Evolutionary conservation across 2,888 invertebrate species (phyloP).

Genomic region (Conops quadrifasciatus): DNA sequence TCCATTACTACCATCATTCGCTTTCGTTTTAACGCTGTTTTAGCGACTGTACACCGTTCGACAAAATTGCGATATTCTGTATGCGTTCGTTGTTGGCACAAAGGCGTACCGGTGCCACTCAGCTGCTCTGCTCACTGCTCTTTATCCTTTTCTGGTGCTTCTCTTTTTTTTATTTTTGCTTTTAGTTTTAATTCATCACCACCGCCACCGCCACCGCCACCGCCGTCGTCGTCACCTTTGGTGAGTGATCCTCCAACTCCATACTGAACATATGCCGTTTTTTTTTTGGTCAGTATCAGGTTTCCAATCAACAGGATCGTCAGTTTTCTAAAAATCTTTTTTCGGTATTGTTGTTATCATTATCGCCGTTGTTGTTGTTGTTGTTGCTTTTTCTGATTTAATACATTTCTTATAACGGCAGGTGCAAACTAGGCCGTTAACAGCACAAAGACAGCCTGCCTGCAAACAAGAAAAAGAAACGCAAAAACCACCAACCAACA

Average conservation of each 20-base stretch:
- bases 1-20: too few species aligned
- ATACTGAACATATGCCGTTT: slow-evolving; percentile 27
- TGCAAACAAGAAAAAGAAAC: slow-evolving; percentile 1
- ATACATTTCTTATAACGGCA: slow-evolving; percentile 30
- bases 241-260: not conserved
- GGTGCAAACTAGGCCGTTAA: slow-evolving; percentile 19
- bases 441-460: not conserved
- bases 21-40: too few species aligned
- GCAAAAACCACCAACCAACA: not conserved
- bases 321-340: not conserved
- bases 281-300: slow-evolving; percentile 17
- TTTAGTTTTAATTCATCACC: not conserved
- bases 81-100: too few species aligned
- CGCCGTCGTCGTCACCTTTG: not conserved
- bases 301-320: slow-evolving; percentile 7
- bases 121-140: too few species aligned
- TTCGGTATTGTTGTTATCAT: slow-evolving; percentile 3
- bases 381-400: slow-evolving; percentile 25
- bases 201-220: not conserved
- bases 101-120: too few species aligned
- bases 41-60: too few species aligned
- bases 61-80: too few species aligned
- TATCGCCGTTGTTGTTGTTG: slow-evolving; percentile 4
- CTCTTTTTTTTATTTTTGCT: too few species aligned
- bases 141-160: not conserved